Conservation (phyloP, 2,113 vertebrate genomes). For the Siniperca chuatsi region DNA sequence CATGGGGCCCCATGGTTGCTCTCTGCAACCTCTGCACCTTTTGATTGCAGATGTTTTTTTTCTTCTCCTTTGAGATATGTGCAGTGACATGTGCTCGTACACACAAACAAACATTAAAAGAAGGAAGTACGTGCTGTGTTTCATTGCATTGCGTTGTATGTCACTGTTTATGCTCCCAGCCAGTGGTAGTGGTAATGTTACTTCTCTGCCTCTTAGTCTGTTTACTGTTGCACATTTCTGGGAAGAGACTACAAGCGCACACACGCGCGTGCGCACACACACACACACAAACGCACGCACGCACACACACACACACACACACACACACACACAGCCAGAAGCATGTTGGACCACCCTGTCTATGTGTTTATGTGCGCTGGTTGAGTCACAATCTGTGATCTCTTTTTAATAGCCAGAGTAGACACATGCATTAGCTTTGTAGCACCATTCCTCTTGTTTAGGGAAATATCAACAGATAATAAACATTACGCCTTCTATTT, state of each 20-base stretch:
- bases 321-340: slow-evolving; percentile 59
- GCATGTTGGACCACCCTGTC: slow-evolving; percentile 79
- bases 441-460: slow-evolving; percentile 68
- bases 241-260: slow-evolving; percentile 50
- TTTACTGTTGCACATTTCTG: slow-evolving; percentile 79
- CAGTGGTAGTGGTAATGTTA: slow-evolving; percentile 71
- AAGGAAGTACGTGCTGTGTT: slow-evolving; percentile 35
- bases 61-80: slow-evolving; percentile 39
- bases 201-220: slow-evolving; percentile 75
- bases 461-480: slow-evolving; percentile 68
- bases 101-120: slow-evolving; percentile 54
- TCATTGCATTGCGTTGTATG: slow-evolving; percentile 64
- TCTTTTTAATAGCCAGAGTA: slow-evolving; percentile 76
- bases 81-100: slow-evolving; percentile 40
- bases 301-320: slow-evolving; percentile 38
- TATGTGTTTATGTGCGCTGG: slow-evolving; percentile 77
- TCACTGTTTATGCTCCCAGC: slow-evolving; percentile 71
- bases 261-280: neutral
- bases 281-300: neutral
- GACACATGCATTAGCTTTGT: slow-evolving; percentile 72
- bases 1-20: slow-evolving; percentile 30
- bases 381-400: slow-evolving; percentile 80
- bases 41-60: slow-evolving; percentile 44
- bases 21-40: slow-evolving; percentile 47
- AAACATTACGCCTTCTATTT: slow-evolving; percentile 75